Evolutionary conservation across 2,888 invertebrate species (phyloP), one percentile per base, ranked within the genome.

Genomic region (Cantharis rustica): DNA sequence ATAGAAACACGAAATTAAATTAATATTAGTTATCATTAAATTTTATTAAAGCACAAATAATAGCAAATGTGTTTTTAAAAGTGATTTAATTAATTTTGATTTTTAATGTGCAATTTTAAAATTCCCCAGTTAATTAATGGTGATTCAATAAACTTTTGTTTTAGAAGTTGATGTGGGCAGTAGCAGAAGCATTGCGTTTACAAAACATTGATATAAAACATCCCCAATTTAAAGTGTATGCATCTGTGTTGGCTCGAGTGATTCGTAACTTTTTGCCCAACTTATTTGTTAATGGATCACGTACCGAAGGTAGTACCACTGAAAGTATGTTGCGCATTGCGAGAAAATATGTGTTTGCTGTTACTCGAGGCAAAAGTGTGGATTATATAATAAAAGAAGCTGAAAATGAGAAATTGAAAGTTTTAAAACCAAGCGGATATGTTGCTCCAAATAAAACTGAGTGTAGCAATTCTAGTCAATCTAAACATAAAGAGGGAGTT

Each of bases 161-260:
- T 68, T 86, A 94, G 94, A 95, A 95, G 90, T 89, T 95, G 23
- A 88, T 95, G 16, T 95, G 95, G 95, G 95, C 95, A 0, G 94
- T 95, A 4, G 93, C 95, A 2, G 93, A 94, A 84, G 94, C 95
- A 0, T 88, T 95, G 16, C 91, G 94, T 64, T 89, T 90, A 23
- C 93, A 93, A 86, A 94, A 94, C 62, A 92, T 95, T 84, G 91
- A 91, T 0, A 90, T 92, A 89, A 90, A 89, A 0, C 94, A 95
- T 82, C 90, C 92, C 0, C 90, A 92, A 63, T 95, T 95, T 88
- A 93, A 94, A 74, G 90, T 92, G 78, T 93, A 92, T 85, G 95
- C 94, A 3, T 90, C 93, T 0, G 89, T 90, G 1, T 87, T 95
- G 73, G 94, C 93, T 2, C 90, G 93, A 3, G 91, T 93, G 31